Evolutionary conservation across 2,888 invertebrate genomes (phyloP).

Genomic region (Cosmia trapezina): DNA sequence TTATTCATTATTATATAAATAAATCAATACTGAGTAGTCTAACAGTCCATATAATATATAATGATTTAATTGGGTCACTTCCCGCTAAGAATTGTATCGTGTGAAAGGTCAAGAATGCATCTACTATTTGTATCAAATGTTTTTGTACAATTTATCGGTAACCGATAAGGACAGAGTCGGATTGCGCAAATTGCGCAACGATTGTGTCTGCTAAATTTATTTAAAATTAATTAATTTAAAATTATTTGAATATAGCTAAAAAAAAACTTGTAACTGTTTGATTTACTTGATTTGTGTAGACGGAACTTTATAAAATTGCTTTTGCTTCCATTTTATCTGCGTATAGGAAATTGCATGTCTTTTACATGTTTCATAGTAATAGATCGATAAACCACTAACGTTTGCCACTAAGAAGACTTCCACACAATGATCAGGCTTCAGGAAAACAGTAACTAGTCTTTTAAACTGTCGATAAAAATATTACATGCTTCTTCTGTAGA

Average conservation of each 20-base stretch:
- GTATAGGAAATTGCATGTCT: background rate
- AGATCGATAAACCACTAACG: background rate
- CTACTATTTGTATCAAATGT: conserved; percentile 41
- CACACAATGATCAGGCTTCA: background rate
- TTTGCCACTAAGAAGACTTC: background rate
- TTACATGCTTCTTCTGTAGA: background rate
- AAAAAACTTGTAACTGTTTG: background rate
- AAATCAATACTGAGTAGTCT: conserved; percentile 6
- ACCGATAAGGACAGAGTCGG: conserved; percentile 22
- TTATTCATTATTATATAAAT: background rate
- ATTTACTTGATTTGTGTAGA: background rate
- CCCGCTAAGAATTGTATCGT: conserved; percentile 62
- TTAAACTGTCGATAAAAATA: background rate
- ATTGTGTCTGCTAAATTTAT: background rate
- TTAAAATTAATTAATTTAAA: background rate
- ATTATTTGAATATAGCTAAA: background rate
- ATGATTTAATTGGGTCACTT: conserved; percentile 67
- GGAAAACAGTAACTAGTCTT: background rate
- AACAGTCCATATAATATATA: conserved; percentile 8
- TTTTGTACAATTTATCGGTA: conserved; percentile 49
- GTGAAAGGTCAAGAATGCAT: conserved; percentile 72
- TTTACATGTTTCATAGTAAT: background rate
- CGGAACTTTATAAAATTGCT: background rate
- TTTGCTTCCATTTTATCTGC: background rate
- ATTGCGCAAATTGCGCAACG: conserved; percentile 29